phyloP scores from a whole-genome alignment of 2,797 vertebrate genomes.

The Hoplostethus mediterraneus region DNA sequence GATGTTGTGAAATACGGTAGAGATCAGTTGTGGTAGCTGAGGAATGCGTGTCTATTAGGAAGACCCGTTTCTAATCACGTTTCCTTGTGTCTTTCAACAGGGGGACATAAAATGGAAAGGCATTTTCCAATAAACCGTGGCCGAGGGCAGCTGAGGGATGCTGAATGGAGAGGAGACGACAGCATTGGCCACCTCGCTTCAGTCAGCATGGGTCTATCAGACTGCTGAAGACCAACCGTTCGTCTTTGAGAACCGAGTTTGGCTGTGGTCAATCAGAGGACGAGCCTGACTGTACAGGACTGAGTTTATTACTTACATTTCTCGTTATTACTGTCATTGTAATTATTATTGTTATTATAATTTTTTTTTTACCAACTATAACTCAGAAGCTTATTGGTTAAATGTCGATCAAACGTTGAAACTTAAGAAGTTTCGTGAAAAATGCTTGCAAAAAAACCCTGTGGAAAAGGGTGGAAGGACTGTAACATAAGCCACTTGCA shows the following conservation, averaged over 20 bases:
- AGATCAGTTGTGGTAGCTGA: not conserved
- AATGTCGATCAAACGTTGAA: conserved; percentile 82
- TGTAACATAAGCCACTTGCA: conserved; percentile 85
- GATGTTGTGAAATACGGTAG: not conserved
- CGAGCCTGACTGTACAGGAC: conserved; percentile 87
- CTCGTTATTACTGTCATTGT: conserved; percentile 83
- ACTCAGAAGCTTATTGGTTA: conserved; percentile 82
- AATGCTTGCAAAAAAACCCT: conserved; percentile 75
- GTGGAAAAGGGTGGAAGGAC: conserved; percentile 75
- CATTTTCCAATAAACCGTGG: conserved; percentile 84
- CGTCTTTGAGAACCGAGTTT: conserved; percentile 84
- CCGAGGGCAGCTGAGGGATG: conserved; percentile 84
- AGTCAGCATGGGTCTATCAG: conserved; percentile 82
- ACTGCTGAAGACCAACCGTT: conserved; percentile 86
- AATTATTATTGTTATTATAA: conserved; percentile 85
- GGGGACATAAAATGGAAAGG: conserved; percentile 81
- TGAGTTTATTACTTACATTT: conserved; percentile 86
- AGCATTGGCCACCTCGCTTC: conserved; percentile 81
- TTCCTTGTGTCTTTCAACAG: conserved; percentile 29
- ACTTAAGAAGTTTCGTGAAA: conserved; percentile 81
- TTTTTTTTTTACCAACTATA: conserved; percentile 84
- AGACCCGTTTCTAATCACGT: not conserved
- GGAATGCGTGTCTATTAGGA: not conserved
- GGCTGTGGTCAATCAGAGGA: conserved; percentile 71
- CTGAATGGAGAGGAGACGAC: conserved; percentile 80